Evolutionary conservation across 2,797 vertebrate genomes (phyloP), one percentile per base, ranked within the genome.

Genomic region (Characodon lateralis): DNA sequence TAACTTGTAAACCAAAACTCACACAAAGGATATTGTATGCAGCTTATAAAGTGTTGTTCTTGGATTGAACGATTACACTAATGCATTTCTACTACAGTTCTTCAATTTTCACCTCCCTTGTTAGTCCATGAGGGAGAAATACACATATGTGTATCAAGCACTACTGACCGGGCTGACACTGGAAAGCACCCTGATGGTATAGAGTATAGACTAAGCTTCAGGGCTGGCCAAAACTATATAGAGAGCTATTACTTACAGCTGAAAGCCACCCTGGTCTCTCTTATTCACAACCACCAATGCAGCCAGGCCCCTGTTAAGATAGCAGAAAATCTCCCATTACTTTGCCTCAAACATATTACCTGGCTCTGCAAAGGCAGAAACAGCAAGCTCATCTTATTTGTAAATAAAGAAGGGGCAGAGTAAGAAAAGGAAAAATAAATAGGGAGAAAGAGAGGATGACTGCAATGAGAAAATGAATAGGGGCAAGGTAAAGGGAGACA

Each of bases 221-320:
- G 82, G 71, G 71, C 86, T 90, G 88, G 83, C 86, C 85, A 87
- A 50, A 85, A 91, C 85, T 82, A 89, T 89, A 87, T 26, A 89
- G 84, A 92, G 92, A 91, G 55, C 87, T 87, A 89, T 94, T 94
- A 92, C 89, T 94, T 93, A 89, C 80, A 91, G 86, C 81, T 87
- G 88, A 92, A 91, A 91, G 88, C 80, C 85, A 82, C 81, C 69
- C 80, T 65, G 84, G 78, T 88, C 84, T 87, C 72, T 53, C 46
- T 83, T 82, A 87, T 84, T 87, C 83, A 90, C 65, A 76, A 39
- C 51, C 74, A 74, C 81, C 71, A 82, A 80, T 63, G 56, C 73
- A 73, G 51, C 71, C 71, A 16, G 70, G 65, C 75, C 41, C 72
- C 78, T 72, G 76, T 80, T 79, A 84, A 77, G 73, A 77, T 80